Evolutionary conservation across 2,888 invertebrate species (phyloP).

Genomic region (Sphecodes monilicornis): DNA sequence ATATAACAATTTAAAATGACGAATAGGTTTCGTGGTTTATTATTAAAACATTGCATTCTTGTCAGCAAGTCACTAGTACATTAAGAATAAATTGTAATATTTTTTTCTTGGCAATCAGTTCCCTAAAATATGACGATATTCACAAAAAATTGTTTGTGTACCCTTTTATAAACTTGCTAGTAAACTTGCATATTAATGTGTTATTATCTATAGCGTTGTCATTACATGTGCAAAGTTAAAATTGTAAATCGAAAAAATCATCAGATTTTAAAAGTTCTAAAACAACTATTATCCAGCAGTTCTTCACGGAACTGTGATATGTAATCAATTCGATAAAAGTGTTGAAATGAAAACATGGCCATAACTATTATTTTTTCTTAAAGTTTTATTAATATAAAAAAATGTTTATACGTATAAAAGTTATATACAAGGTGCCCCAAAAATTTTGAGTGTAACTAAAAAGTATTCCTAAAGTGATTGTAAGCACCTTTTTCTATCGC

Average conservation of each 20-base stretch:
- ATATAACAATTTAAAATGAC: constrained; percentile 45
- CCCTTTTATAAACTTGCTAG: constrained; percentile 7
- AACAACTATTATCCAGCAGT: no score
- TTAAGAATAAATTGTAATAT: constrained; percentile 41
- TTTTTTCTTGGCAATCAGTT: constrained; percentile 33
- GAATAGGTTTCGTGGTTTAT: constrained; percentile 42
- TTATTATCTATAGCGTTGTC: neutral
- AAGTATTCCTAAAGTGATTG: no score
- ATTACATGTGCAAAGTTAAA: neutral
- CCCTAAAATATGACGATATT: constrained; percentile 30
- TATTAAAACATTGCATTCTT: constrained; percentile 41
- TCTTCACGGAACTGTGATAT: no score
- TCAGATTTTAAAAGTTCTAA: no score
- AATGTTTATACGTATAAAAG: no score
- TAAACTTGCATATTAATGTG: neutral
- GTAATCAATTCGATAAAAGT: no score
- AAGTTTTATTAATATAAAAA: no score
- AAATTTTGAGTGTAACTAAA: no score
- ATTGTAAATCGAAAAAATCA: neutral
- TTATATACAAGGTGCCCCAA: no score
- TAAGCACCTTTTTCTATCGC: no score
- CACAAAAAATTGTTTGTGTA: constrained; percentile 33
- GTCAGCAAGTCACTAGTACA: constrained; percentile 26
- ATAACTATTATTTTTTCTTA: no score
- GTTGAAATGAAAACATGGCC: no score